Conservation (phyloP, 2,797 vertebrate genomes). For the Sandelia bainsii region DNA sequence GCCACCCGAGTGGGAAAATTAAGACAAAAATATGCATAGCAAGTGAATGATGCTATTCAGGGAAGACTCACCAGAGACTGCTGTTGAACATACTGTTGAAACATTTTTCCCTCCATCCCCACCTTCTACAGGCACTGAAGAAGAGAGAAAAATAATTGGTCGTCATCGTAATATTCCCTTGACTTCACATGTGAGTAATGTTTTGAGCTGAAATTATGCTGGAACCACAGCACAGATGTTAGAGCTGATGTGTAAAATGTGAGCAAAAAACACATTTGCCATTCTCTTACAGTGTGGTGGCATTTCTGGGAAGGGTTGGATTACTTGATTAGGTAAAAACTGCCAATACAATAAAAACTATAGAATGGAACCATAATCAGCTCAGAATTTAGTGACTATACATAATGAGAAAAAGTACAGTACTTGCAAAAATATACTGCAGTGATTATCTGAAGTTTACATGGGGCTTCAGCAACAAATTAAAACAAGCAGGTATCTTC, state of each 20-base stretch:
- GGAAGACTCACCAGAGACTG: constrained; percentile 17
- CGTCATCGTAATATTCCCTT: not conserved
- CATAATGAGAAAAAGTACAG: not conserved
- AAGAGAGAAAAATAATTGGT: not conserved
- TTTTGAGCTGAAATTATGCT: no score
- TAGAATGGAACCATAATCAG: not conserved
- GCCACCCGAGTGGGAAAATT: not conserved
- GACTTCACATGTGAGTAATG: no score
- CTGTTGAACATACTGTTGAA: no score
- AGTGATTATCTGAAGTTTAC: not conserved
- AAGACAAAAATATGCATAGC: not conserved
- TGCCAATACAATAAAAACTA: not conserved
- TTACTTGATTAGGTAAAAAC: not conserved
- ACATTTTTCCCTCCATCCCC: not conserved
- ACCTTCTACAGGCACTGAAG: not conserved
- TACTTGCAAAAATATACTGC: not conserved
- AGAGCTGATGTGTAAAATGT: no score
- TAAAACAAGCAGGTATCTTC: not conserved
- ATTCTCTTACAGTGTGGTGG: not conserved
- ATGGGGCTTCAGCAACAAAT: not conserved
- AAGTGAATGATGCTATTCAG: not conserved
- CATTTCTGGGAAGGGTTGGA: not conserved
- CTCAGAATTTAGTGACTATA: no score
- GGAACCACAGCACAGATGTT: no score
- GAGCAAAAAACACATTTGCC: no score